phyloP scores from a whole-genome alignment of 2,113 vertebrate species.

The Misgurnus mizolepis region DNA sequence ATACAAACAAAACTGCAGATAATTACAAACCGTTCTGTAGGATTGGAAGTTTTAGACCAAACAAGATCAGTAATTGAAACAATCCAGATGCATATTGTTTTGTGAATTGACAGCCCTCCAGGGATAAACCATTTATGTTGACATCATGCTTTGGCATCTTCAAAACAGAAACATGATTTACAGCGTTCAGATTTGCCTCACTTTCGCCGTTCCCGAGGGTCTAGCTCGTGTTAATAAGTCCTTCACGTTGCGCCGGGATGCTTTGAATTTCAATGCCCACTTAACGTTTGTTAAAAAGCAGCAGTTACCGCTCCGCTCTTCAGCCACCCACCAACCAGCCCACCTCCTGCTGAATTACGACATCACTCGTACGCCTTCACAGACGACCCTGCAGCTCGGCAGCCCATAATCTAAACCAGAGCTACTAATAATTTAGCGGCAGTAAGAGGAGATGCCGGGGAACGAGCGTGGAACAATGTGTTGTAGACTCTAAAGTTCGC shows the following conservation, averaged over 20 bases:
- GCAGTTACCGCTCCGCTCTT: constrained; percentile 20
- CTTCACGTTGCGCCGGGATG: constrained; percentile 39
- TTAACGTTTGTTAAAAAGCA: constrained; percentile 33
- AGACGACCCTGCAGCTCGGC: constrained; percentile 44
- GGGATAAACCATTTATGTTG: background rate
- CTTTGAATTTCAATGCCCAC: constrained; percentile 46
- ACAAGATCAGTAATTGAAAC: too few relatives aligned
- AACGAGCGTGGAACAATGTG: constrained; percentile 22
- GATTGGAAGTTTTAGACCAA: too few relatives aligned
- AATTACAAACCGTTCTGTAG: too few relatives aligned
- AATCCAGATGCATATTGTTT: constrained; percentile 9
- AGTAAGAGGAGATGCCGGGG: constrained; percentile 44
- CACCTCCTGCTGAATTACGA: constrained; percentile 40
- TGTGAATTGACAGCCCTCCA: background rate
- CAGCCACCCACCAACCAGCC: constrained; percentile 51
- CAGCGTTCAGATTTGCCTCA: background rate
- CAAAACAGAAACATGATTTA: background rate
- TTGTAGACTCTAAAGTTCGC: background rate
- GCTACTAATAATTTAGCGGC: constrained; percentile 24
- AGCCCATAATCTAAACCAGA: constrained; percentile 41
- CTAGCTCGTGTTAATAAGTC: constrained; percentile 34
- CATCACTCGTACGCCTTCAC: constrained; percentile 37
- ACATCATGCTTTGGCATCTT: background rate
- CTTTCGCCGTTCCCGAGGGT: background rate
- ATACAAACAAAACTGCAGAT: too few relatives aligned